Base-by-base conservation (phyloP, 2,113 vertebrate species). In the Brachypteracias leptosomus region DNA sequence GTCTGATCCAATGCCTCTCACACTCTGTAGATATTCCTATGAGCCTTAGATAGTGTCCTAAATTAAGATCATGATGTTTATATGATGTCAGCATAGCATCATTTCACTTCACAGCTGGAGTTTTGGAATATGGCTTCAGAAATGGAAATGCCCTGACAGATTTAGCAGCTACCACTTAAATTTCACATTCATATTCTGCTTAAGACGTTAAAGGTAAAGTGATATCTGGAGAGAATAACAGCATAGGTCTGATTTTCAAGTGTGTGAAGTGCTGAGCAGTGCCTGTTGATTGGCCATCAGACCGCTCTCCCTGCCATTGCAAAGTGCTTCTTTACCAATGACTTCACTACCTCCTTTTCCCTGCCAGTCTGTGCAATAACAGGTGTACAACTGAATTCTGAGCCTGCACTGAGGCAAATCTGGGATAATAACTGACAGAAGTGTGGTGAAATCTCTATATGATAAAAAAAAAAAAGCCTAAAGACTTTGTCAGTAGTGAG, bases 81-180 rank as follows among this genome's bases (percentile, higher is more conserved):
- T 72, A 10, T 93, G 85, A 93, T 88, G 58, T 59, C 88, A 85
- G 55, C n/a, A 14, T 66, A 81, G 29, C 44, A 72, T 81, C 35
- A 75, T 91, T 95, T 92, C 65, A 68, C 46, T 91, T 89, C 84
- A 68, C 81, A 96, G 74, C 54, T 95, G 71, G 70, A 91, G n/a
- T 63, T 88, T 65, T 65, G 71, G 85, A 93, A 76, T 76, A 58
- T 70, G 42, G 22, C 68, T 89, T 85, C 49, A 63, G 84, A 94
- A 82, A 54, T 76, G 11, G 62, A 95, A 95, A 79, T 5, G 7
- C 26, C 36, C 33, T 42, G 44, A 71, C 47, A 62, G 54, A 84
- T 87, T 92, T 82, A 95, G 87, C 0, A 1, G 51, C 55, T 88
- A 58, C 63, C 75, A 80, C 51, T 26, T 87, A 84, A 86, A 89